Conservation (phyloP, 2,113 vertebrate species). For the Scomber scombrus region DNA sequence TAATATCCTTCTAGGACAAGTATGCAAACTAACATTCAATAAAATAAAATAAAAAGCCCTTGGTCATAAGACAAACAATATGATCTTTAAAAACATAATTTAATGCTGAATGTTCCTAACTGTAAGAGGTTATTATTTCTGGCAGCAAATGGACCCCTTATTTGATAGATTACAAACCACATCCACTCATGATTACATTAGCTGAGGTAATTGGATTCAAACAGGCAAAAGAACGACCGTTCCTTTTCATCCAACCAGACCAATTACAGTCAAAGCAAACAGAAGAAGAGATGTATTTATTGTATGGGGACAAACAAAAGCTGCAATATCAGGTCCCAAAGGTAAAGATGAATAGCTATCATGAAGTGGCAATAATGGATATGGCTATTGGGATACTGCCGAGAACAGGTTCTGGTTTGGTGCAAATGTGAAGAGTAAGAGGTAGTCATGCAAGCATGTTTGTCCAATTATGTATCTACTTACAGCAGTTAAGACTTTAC, state of each 20-base stretch:
- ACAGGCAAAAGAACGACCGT: constrained; percentile 21
- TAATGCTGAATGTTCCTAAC: background rate
- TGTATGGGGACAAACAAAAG: background rate
- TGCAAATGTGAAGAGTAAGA: background rate
- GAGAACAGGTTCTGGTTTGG: background rate
- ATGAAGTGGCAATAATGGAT: background rate
- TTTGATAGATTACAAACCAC: constrained; percentile 49
- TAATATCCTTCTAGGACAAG: background rate
- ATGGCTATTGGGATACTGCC: background rate
- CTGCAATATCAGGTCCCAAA: background rate
- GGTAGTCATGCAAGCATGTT: background rate
- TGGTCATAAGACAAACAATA: background rate
- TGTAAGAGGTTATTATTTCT: constrained; percentile 8
- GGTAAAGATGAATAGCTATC: background rate
- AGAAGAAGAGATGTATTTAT: background rate
- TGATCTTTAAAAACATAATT: constrained; percentile 23
- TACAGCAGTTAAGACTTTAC: no score
- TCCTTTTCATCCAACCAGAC: constrained; percentile 41
- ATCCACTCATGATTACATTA: constrained; percentile 55
- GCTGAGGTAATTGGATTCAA: constrained; percentile 51
- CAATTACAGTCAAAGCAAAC: constrained; percentile 35
- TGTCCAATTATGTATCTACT: background rate
- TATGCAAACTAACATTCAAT: background rate
- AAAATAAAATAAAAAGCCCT: constrained; percentile 8
- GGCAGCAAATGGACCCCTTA: constrained; percentile 26